These are phyloP conservation scores for Diplogasteroides magnus DNA, from an alignment of 1,140 invertebrate species.

Conservation along the genomic window DNA sequence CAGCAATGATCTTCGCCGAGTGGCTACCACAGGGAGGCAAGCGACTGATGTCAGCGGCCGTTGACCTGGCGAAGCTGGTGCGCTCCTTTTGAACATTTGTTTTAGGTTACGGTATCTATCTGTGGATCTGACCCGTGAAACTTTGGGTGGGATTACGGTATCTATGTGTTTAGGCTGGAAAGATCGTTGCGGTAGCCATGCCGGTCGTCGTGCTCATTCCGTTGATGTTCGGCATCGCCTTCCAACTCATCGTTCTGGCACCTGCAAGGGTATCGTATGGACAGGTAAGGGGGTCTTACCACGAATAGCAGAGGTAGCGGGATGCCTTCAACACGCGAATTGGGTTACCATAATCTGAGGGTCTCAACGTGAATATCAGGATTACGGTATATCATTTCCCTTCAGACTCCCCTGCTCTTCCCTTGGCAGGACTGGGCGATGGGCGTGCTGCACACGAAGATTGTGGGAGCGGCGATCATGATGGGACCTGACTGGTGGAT, in stretches of 20 bases:
- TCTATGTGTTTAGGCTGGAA: slow-evolving; percentile 58
- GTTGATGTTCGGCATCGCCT: slow-evolving; percentile 71
- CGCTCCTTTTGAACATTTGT: too few species aligned
- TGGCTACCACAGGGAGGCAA: not conserved
- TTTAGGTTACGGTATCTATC: too few species aligned
- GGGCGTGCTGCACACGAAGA: slow-evolving; percentile 93
- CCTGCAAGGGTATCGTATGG: slow-evolving; percentile 84
- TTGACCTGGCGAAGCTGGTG: not conserved
- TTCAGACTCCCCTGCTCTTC: slow-evolving; percentile 72
- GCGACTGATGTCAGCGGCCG: not conserved
- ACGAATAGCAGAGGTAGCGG: too few species aligned
- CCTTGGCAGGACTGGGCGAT: slow-evolving; percentile 80
- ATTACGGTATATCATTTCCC: too few species aligned
- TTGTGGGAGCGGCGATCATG: slow-evolving; percentile 88
- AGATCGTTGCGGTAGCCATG: slow-evolving; percentile 65
- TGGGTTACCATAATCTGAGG: too few species aligned
- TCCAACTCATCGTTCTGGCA: slow-evolving; percentile 77
- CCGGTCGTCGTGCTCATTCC: slow-evolving; percentile 83
- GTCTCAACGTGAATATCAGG: too few species aligned
- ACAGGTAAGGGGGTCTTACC: too few species aligned
- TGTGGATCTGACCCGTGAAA: too few species aligned
- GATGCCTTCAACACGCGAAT: too few species aligned
- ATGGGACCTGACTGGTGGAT: slow-evolving; percentile 95
- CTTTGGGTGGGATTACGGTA: too few species aligned
- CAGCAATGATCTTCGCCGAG: not conserved